These are phyloP conservation scores for Sacculina carcini DNA, from an alignment of 2,888 invertebrate genomes.

Conservation along the genomic window DNA sequence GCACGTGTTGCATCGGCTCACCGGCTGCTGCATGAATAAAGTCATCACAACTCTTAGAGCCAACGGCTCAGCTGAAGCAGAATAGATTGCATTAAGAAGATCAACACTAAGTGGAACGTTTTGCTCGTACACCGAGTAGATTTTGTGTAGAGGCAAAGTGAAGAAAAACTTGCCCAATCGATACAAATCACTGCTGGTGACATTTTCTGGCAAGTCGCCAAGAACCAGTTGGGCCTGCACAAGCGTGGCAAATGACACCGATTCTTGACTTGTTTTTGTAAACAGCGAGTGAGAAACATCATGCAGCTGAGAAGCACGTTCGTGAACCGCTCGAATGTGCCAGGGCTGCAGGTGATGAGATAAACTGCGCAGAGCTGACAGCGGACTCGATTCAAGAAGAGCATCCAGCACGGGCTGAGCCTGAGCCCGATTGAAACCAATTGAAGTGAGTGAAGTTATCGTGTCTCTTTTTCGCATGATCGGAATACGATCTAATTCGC, in stretches of 20 bases:
- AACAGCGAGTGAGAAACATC: background rate
- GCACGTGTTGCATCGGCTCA: background rate
- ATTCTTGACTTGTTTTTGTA: background rate
- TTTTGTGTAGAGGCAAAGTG: background rate
- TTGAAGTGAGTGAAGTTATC: background rate
- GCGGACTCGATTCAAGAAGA: no score
- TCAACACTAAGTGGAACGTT: background rate
- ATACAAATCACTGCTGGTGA: background rate
- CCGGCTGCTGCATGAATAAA: background rate
- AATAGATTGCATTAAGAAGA: background rate
- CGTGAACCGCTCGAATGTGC: background rate
- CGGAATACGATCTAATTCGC: background rate
- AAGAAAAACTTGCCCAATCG: background rate
- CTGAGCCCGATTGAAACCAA: background rate
- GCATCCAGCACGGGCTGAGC: background rate
- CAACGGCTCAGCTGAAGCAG: background rate
- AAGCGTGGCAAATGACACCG: background rate
- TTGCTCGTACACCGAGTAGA: background rate
- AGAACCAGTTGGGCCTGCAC: background rate
- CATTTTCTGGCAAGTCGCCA: no score
- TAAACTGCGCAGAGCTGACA: background rate
- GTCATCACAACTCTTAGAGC: background rate
- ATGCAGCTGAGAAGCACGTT: background rate
- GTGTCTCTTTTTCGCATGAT: background rate
- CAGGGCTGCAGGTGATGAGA: slow-evolving; percentile 1